Conservation (phyloP, 2,113 vertebrate genomes). For the Pseudorhombus dupliciocellatus region DNA sequence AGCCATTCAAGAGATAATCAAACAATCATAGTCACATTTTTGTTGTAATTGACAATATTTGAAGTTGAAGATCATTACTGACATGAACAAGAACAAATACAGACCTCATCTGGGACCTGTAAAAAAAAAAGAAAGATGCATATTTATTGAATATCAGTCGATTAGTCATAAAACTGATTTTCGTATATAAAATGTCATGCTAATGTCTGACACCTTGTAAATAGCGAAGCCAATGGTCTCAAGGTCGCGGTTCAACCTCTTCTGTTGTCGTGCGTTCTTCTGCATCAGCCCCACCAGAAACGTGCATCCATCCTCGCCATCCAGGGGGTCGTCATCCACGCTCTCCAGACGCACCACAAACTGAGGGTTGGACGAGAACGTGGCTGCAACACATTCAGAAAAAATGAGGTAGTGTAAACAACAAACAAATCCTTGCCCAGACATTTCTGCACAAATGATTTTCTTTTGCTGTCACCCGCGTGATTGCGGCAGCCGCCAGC, state of each 20-base stretch:
- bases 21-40: fast-evolving
- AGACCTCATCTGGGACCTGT: slow-evolving; percentile 75
- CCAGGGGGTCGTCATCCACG: slow-evolving; percentile 73
- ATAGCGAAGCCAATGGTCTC: slow-evolving; percentile 77
- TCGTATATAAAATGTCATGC: background rate
- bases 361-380: slow-evolving; percentile 81
- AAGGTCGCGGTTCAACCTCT: slow-evolving; percentile 31
- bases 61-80: background rate
- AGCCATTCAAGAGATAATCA: background rate
- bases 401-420: background rate
- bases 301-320: slow-evolving; percentile 74
- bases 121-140: slow-evolving; percentile 23
- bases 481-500: slow-evolving; percentile 84
- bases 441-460: background rate
- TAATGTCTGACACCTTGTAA: slow-evolving; percentile 66
- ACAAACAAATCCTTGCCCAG: background rate
- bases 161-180: background rate
- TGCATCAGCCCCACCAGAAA: slow-evolving; percentile 82
- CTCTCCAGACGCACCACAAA: slow-evolving; percentile 77
- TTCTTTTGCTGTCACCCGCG: slow-evolving; percentile 18
- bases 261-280: slow-evolving; percentile 69
- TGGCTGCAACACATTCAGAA: slow-evolving; percentile 64
- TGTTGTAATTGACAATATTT: slow-evolving; percentile 7
- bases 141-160: slow-evolving; percentile 12
- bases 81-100: slow-evolving; percentile 15